These are phyloP conservation scores for Hylomyscus alleni DNA, from an alignment of 2,797 vertebrate genomes.

Conservation along the genomic window DNA sequence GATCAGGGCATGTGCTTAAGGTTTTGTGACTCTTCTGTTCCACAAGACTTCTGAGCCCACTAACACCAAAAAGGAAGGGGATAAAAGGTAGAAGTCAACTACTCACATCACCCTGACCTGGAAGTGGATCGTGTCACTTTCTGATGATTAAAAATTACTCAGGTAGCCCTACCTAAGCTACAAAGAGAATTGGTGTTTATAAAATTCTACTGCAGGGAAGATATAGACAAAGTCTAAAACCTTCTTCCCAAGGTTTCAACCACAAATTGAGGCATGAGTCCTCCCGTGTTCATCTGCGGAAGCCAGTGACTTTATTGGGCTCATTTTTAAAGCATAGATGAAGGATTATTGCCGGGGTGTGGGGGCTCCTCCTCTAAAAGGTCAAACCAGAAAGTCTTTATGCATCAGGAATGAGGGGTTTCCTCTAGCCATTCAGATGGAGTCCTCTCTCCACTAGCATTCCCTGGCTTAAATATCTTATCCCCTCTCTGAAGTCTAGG, in stretches of 20 bases:
- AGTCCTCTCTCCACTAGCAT: not conserved
- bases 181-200: too few relatives aligned
- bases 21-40: not conserved
- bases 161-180: not conserved
- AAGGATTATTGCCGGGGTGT: not conserved
- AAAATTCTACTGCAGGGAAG: not conserved
- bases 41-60: not conserved
- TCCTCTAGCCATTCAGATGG: not conserved
- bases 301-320: not conserved
- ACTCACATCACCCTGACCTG: not conserved
- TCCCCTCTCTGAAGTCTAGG: not conserved
- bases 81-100: not conserved
- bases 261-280: not conserved
- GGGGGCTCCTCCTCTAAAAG: not conserved
- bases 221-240: not conserved
- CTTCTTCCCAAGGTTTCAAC: not conserved
- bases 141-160: not conserved
- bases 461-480: not conserved
- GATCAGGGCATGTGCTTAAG: not conserved
- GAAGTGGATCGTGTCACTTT: not conserved
- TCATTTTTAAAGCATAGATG: not conserved
- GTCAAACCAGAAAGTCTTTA: not conserved
- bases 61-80: not conserved
- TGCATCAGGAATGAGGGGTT: not conserved
- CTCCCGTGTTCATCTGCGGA: too few relatives aligned